phyloP scores from a whole-genome alignment of 2,113 vertebrate genomes.

The Scatophagus argus region DNA sequence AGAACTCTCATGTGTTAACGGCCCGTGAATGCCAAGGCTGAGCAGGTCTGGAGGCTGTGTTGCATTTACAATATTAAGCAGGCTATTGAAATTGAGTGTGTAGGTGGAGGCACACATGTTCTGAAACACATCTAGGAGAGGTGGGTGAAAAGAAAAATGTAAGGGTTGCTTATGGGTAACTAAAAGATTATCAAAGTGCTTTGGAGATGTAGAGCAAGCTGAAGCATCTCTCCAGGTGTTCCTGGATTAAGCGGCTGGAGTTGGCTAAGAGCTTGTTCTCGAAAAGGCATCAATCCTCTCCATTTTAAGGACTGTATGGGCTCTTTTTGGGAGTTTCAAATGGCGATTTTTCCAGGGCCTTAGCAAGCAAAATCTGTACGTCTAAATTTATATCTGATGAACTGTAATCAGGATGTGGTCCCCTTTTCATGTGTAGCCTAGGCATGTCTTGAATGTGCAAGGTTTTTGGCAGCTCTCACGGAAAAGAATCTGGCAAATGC shows the following conservation, averaged over 20 bases:
- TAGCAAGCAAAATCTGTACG: constrained; percentile 10
- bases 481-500: constrained; percentile 40
- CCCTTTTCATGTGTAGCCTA: constrained; percentile 26
- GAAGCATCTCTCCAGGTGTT: constrained; percentile 51
- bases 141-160: constrained; percentile 28
- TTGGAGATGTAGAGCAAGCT: constrained; percentile 57
- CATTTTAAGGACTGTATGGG: neutral
- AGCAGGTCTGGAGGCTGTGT: constrained; percentile 71
- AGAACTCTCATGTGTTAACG: constrained; percentile 21
- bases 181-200: constrained; percentile 61
- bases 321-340: constrained; percentile 11
- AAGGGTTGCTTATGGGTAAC: constrained; percentile 66
- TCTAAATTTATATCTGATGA: constrained; percentile 22
- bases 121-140: constrained; percentile 67
- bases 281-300: constrained; percentile 1
- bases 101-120: constrained; percentile 81
- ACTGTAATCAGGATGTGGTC: constrained; percentile 30
- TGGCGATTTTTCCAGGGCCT: neutral
- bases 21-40: constrained; percentile 72
- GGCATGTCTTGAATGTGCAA: constrained; percentile 26
- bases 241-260: constrained; percentile 46
- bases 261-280: constrained; percentile 8
- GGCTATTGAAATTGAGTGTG: constrained; percentile 75
- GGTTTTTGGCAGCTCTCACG: constrained; percentile 37
- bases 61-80: constrained; percentile 77